Percentiles rank a stretch among this genome's conserved stretches.
These are phyloP conservation scores for Petrosia ficiformis DNA, from an alignment of 37 sponge, comb jelly and placozoan species.

Conservation along the genomic window DNA sequence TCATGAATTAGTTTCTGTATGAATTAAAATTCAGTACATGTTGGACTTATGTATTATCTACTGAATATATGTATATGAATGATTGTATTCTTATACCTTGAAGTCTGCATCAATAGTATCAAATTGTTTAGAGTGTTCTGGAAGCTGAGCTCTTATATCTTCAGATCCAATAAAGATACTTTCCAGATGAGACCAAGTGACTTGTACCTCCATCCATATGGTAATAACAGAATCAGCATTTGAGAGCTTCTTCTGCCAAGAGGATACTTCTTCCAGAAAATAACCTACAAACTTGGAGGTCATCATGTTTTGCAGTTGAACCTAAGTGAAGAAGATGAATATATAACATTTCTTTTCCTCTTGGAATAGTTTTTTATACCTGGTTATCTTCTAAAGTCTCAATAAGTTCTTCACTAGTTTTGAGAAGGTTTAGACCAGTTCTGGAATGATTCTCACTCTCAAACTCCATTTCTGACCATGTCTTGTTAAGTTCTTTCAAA, in stretches of 20 bases:
- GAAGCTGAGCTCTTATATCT: slow-evolving; percentile 95
- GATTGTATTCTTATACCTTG: slow-evolving; percentile 57
- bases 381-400: slow-evolving; percentile 99
- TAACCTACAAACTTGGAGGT: slow-evolving; percentile 96
- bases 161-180: slow-evolving; percentile 98
- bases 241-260: slow-evolving; percentile 97
- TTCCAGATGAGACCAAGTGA: slow-evolving; percentile 99
- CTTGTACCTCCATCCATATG: slow-evolving; percentile 99
- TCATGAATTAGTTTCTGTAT: slow-evolving; percentile 71
- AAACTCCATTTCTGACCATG: slow-evolving; percentile 98
- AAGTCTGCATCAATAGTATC: slow-evolving; percentile 95
- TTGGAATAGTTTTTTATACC: slow-evolving; percentile 13
- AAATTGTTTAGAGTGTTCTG: slow-evolving; percentile 93
- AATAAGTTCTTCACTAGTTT: slow-evolving; percentile 92
- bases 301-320: slow-evolving; percentile 99
- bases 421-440: slow-evolving; percentile 74
- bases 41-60: neutral
- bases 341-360: neutral
- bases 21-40: neutral
- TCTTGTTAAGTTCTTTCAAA: slow-evolving; percentile 90
- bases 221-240: slow-evolving; percentile 94
- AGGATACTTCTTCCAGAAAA: slow-evolving; percentile 93
- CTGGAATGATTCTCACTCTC: slow-evolving; percentile 84
- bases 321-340: slow-evolving; percentile 40
- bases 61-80: neutral